Base-by-base conservation (phyloP, 2,797 vertebrate species). In the Masticophis lateralis region DNA sequence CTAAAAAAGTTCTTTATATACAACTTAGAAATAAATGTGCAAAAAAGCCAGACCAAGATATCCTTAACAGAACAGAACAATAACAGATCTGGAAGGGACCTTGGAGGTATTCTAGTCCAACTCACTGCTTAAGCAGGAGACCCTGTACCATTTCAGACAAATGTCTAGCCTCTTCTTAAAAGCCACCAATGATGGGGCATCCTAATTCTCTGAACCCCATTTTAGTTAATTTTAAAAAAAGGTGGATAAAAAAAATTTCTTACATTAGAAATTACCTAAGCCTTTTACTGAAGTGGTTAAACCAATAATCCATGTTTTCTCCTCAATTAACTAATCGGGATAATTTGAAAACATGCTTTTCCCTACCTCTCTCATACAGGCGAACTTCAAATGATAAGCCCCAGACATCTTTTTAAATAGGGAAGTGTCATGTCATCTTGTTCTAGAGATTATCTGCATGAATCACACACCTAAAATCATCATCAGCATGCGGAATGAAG, bases 381-480 rank as follows among this genome's bases (percentile, higher is more conserved):
- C 61, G 43, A 12, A 88, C 0, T 13, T n/a, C 69, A 93, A 51
- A 2, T 0, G 86, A 4, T 86, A 90, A 95, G 91, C 88, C 94
- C 28, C 90, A 95, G 94, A 94, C 91, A 0, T 13, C 94, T 92
- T 95, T 92, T 92, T 87, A 95, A 94, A 56, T 91, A 47, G 92
- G 86, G 63, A 95, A 93, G 69, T 91, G 89, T 94, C 96, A 91
- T 94, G 94, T 96, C 93, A 94, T 93, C 94, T 87, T 96, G 95
- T 95, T 95, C 95, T 93, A 95, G 93, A 94, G 94, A 96, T 88
- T 92, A 91, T 94, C 95, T 95, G 93, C 91, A 94, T 96, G 96
- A 96, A 95, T 91, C 94, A 69, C 37, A 93, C 86, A 92, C 94
- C 94, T 96, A 92, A 93, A 55, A 93, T 59, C 47, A 66, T 37